These are phyloP conservation scores for Epizoanthus rinbou DNA, from an alignment of 92 coral and sea anemone species.

Conservation along the genomic window DNA sequence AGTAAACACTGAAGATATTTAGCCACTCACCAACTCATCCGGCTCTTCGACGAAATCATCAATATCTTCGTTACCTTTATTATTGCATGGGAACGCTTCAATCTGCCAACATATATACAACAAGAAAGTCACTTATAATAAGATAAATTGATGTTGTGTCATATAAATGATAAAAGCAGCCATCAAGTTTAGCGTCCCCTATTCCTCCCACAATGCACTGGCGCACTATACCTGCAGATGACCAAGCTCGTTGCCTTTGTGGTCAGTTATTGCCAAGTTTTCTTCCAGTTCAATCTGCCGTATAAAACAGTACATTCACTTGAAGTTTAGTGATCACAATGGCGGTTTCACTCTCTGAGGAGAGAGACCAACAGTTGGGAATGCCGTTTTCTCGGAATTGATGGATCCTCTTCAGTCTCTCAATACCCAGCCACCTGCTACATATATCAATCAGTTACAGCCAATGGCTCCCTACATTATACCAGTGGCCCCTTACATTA, in stretches of 20 bases:
- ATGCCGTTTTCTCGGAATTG: too few relatives aligned
- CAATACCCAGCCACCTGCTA: too few relatives aligned
- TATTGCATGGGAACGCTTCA: slow-evolving; percentile 79
- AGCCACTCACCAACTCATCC: slow-evolving; percentile 67
- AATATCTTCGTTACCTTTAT: slow-evolving; percentile 62
- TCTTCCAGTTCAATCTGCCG: slow-evolving; percentile 91
- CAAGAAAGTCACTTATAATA: too few relatives aligned
- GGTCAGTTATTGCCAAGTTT: slow-evolving; percentile 81
- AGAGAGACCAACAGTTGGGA: too few relatives aligned
- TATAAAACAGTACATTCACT: not conserved
- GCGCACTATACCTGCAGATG: slow-evolving; percentile 65
- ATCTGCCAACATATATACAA: slow-evolving; percentile 46
- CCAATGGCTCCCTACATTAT: too few relatives aligned
- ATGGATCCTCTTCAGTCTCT: too few relatives aligned
- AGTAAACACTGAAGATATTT: not conserved
- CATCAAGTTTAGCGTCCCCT: not conserved
- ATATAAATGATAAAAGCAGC: not conserved
- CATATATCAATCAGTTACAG: too few relatives aligned
- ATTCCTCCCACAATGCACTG: not conserved
- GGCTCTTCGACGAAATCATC: slow-evolving; percentile 92
- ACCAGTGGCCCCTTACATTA: too few relatives aligned
- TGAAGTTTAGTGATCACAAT: not conserved
- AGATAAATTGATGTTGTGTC: not conserved
- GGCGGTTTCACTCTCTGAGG: too few relatives aligned
- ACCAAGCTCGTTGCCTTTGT: slow-evolving; percentile 83